Evolutionary conservation across 2,113 vertebrate genomes (phyloP), one percentile per base, ranked within the genome.

Genomic region (Falcunculus frontatus): DNA sequence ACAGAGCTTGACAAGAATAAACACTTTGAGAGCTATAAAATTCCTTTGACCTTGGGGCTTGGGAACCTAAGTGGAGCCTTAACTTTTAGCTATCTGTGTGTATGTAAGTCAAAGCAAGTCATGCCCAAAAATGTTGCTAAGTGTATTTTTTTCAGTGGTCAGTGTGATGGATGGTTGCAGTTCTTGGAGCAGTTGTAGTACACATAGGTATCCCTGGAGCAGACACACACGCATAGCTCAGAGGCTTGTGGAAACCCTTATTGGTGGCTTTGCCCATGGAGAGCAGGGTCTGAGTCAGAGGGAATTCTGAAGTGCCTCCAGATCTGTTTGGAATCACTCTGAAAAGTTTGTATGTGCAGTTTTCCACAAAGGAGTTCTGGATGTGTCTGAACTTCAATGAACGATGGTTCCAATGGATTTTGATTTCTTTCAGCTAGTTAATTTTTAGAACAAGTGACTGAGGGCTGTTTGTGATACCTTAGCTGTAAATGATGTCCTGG

Each of bases 1-100:
- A 56, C 37, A 68, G 65, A 95, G 67, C 82, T 65, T 80, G 91
- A 80, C 85, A 91, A 80, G 55, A 96, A 86, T 91, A 96, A 95
- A 93, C 52, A 50, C 63, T 94, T 87, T 57, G 50, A 57, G 87
- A 89, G 37, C 72, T 89, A 82, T 56, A 74, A 82, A 95, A 82
- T 90, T 62, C 57, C 74, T 95, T 95, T 93, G 81, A 95, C 84
- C 87, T 68, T 89, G 84, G 46, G 49, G 47, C 80, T 87, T 95
- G 91, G 82, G 59, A 88, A 88, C 46, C 39, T 76, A 85, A 87
- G 30, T n/a, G 50, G 50, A 85, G 55, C 72, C 41, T 88, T 80
- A 91, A 82, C 57, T 94, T 93, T 63, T 35, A 42, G 50, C 87
- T 87, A 23, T 96, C 64, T 6, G 2, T 64, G 65, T 72, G 3